Percentiles rank a stretch among this genome's conserved stretches.
phyloP scores from a whole-genome alignment of 2,888 invertebrate genomes.

The Seira musarum region DNA sequence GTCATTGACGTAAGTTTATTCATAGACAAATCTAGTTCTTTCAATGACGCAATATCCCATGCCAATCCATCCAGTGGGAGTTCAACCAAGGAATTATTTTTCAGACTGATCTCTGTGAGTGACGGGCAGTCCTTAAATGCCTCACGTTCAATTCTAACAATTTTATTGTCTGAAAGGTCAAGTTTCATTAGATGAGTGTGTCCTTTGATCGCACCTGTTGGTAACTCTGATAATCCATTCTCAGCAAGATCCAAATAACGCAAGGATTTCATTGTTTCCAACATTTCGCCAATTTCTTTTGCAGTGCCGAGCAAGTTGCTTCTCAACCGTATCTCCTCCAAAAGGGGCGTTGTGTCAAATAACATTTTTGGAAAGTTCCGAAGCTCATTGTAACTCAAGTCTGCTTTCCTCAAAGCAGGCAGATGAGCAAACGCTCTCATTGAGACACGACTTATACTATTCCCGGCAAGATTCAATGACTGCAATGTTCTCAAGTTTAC shows the following conservation, averaged over 20 bases:
- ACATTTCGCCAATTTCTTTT: conserved; percentile 81
- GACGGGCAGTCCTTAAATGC: conserved; percentile 89
- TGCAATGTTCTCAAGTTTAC: conserved; percentile 68
- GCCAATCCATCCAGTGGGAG: conserved; percentile 71
- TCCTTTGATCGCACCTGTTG: conserved; percentile 84
- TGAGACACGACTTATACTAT: conserved; percentile 74
- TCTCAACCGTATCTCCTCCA: conserved; percentile 79
- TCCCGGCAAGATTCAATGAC: conserved; percentile 65
- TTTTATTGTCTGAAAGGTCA: conserved; percentile 85
- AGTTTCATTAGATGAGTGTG: conserved; percentile 86
- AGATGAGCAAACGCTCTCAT: conserved; percentile 86
- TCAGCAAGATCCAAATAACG: conserved; percentile 85
- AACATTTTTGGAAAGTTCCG: conserved; percentile 86
- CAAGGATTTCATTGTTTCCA: conserved; percentile 84
- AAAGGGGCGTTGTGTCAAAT: conserved; percentile 74
- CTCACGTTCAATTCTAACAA: conserved; percentile 83
- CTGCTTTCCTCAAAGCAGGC: conserved; percentile 81
- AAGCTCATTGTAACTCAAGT: conserved; percentile 84
- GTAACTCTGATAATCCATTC: conserved; percentile 84
- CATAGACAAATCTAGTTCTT: conserved; percentile 84
- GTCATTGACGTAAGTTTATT: conserved; percentile 81
- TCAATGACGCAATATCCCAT: conserved; percentile 69
- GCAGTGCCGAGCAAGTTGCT: conserved; percentile 78
- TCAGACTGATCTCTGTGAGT: conserved; percentile 84
- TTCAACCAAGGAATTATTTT: conserved; percentile 87